Conservation (phyloP, 2,113 vertebrate species). For the Forbesichthys papilliferus region DNA sequence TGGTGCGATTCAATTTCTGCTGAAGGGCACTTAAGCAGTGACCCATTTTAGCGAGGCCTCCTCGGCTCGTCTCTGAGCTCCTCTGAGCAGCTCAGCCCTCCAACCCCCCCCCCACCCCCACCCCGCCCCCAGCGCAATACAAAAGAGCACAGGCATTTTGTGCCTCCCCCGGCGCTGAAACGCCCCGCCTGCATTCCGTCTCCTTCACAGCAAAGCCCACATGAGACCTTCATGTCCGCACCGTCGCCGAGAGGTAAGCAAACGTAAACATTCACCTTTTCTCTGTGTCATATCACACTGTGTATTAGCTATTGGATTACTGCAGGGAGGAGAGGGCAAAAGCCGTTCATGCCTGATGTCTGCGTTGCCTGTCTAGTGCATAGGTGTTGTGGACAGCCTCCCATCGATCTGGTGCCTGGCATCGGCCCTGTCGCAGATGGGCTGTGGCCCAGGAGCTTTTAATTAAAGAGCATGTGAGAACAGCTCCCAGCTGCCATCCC, state of each 20-base stretch:
- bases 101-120: too few relatives aligned
- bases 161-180: conserved; percentile 20
- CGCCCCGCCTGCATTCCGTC: conserved; percentile 39
- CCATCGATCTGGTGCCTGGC: conserved; percentile 73
- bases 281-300: conserved; percentile 51
- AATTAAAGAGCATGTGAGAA: conserved; percentile 81
- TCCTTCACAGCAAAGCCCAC: conserved; percentile 42
- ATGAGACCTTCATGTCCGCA: conserved; percentile 47
- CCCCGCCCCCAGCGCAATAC: conserved; percentile 24
- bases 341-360: conserved; percentile 53
- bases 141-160: conserved; percentile 31
- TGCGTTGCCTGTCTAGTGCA: conserved; percentile 54
- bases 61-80: conserved; percentile 60
- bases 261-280: conserved; percentile 48
- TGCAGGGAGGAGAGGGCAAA: conserved; percentile 34
- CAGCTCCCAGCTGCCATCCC: conserved; percentile 76
- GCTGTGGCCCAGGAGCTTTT: conserved; percentile 77
- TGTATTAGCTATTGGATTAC: conserved; percentile 68
- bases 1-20: conserved; percentile 74
- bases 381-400: conserved; percentile 64
- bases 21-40: conserved; percentile 74
- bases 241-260: conserved; percentile 46
- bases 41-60: conserved; percentile 71
- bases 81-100: conserved; percentile 43
- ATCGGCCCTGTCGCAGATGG: conserved; percentile 73